Percentiles rank a stretch among this genome's conserved stretches.
phyloP scores from a whole-genome alignment of 2,888 invertebrate genomes.

The Mimumesa dahlbomi region DNA sequence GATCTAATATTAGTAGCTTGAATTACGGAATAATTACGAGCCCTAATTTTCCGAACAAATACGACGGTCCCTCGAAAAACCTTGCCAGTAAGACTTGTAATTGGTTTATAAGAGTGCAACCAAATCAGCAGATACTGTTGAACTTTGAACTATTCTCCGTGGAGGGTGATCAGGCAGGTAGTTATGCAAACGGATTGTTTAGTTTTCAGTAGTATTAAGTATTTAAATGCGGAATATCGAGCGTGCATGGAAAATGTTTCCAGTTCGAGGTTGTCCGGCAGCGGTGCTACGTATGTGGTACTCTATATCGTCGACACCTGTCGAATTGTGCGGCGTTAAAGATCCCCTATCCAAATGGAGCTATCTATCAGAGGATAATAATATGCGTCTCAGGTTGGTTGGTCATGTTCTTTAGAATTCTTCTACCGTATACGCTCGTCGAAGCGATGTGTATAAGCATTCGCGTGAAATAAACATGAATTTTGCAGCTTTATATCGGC shows the following conservation, averaged over 20 bases:
- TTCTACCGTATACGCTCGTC: too few species aligned
- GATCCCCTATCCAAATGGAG: conserved; percentile 88
- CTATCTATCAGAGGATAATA: conserved; percentile 92
- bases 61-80: conserved; percentile 90
- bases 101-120: conserved; percentile 96
- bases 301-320: conserved; percentile 89
- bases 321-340: conserved; percentile 95
- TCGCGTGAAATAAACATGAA: background rate
- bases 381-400: conserved; percentile 90
- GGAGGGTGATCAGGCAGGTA: conserved; percentile 94
- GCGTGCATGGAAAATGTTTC: conserved; percentile 1
- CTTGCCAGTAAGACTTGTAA: conserved; percentile 95
- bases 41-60: conserved; percentile 94
- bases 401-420: too few species aligned
- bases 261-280: conserved; percentile 94
- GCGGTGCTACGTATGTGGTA: conserved; percentile 95
- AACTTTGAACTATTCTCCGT: conserved; percentile 95
- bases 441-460: too few species aligned
- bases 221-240: background rate
- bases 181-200: conserved; percentile 12
- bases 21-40: conserved; percentile 92
- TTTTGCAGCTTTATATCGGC: conserved; percentile 93
- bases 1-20: conserved; percentile 92
- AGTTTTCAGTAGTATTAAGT: background rate
- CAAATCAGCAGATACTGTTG: conserved; percentile 93